Percentiles rank a stretch among this genome's conserved stretches.
Evolutionary conservation across 2,113 vertebrate genomes (phyloP).

Genomic region (Pungitius pungitius): DNA sequence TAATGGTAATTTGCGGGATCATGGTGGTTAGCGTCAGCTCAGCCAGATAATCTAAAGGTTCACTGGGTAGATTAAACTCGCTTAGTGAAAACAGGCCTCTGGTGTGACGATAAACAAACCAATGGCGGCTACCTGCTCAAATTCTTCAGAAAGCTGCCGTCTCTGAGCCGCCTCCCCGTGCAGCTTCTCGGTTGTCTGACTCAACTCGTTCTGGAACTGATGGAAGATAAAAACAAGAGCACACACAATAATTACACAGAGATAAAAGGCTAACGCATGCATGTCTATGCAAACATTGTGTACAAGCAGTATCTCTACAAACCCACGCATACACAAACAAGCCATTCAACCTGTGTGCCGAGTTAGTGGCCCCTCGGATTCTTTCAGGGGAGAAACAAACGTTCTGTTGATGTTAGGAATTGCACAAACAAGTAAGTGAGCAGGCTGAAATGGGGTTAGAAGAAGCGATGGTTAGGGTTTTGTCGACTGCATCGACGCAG

Average conservation of each 20-base stretch:
- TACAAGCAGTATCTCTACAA: constrained; percentile 13
- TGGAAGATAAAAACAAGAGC: background rate
- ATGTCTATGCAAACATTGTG: constrained; percentile 24
- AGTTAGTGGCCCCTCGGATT: constrained; percentile 46
- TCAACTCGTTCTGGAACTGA: constrained; percentile 84
- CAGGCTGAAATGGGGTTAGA: constrained; percentile 55
- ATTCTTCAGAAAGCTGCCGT: constrained; percentile 81
- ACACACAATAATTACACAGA: constrained; percentile 14
- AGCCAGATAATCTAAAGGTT: background rate
- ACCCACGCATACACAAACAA: constrained; percentile 20
- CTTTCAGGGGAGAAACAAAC: constrained; percentile 11
- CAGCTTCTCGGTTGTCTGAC: constrained; percentile 74
- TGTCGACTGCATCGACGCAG: constrained; percentile 40
- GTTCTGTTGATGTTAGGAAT: constrained; percentile 12
- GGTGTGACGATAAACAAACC: background rate
- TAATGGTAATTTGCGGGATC: too few species aligned
- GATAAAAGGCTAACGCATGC: background rate
- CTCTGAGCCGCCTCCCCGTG: constrained; percentile 79
- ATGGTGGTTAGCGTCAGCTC: background rate
- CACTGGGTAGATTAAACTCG: background rate
- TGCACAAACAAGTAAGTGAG: constrained; percentile 18
- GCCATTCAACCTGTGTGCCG: constrained; percentile 42
- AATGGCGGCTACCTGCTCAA: constrained; percentile 82
- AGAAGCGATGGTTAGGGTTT: constrained; percentile 54
- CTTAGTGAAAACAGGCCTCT: background rate